Evolutionary conservation across 2,888 invertebrate species (phyloP).

Genomic region (Lithophane socia): DNA sequence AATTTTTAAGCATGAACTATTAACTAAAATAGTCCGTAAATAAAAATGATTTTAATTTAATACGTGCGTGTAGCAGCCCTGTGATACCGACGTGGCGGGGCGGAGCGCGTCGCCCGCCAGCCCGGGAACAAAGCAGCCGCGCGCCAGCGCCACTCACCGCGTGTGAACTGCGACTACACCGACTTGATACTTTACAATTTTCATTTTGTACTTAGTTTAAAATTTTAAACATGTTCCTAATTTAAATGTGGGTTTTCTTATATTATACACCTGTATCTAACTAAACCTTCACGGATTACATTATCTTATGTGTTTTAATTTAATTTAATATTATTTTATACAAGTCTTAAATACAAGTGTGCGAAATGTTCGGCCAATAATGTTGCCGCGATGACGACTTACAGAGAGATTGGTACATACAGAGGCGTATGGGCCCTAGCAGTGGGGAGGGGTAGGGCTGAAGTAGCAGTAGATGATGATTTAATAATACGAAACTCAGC

Average conservation of each 20-base stretch:
- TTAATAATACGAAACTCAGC: neutral
- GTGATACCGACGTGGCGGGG: conserved; percentile 59
- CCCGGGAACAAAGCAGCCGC: conserved; percentile 88
- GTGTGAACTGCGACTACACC: conserved; percentile 55
- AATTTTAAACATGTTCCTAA: neutral
- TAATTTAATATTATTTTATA: neutral
- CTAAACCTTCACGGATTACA: neutral
- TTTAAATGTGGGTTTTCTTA: neutral
- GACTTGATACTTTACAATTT: conserved; percentile 72
- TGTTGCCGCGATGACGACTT: too few relatives aligned
- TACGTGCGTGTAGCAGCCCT: conserved; percentile 74
- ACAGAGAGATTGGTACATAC: neutral
- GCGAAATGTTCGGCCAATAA: neutral
- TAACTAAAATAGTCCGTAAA: neutral
- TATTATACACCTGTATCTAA: neutral
- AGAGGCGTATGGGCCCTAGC: neutral
- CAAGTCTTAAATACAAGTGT: neutral
- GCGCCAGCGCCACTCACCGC: conserved; percentile 84
- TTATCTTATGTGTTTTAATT: neutral
- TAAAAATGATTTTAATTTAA: neutral
- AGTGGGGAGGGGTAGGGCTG: too few relatives aligned
- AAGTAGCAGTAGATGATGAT: too few relatives aligned
- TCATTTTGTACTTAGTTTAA: conserved; percentile 2
- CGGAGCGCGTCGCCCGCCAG: conserved; percentile 81
- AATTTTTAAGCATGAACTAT: neutral